A percentile compares a stretch with the other conserved stretches of the same genome.
Conservation (phyloP, 2,797 vertebrate species). For the Simalia tracyae region DNA sequence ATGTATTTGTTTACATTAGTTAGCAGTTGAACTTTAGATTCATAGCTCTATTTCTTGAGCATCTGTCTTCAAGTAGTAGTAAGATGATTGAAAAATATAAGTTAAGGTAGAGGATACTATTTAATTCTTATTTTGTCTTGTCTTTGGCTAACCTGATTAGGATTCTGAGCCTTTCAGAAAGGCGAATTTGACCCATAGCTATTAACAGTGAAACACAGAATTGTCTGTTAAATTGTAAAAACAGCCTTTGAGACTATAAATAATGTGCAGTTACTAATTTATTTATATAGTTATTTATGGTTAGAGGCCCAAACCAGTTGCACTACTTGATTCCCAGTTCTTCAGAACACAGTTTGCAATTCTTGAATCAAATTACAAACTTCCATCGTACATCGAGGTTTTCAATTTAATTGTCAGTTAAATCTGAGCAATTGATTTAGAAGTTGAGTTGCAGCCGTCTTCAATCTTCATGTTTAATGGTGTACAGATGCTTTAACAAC, state of each 20-base stretch:
- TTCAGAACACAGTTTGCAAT: neutral
- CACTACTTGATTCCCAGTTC: neutral
- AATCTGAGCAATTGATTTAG: neutral
- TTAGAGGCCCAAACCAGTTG: neutral
- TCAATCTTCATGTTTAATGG: neutral
- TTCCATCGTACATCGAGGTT: neutral
- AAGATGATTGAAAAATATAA: neutral
- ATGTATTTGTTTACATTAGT: neutral
- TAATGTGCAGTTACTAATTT: neutral
- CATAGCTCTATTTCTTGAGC: neutral
- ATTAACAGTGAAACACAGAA: slow-evolving; percentile 12
- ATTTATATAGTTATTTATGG: neutral
- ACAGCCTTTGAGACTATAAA: neutral
- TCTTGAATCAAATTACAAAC: slow-evolving; percentile 7
- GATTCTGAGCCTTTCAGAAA: neutral
- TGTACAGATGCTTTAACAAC: neutral
- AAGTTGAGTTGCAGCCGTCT: neutral
- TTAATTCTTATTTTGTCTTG: neutral
- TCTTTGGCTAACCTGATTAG: neutral
- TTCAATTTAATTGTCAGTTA: neutral
- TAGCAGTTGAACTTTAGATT: neutral
- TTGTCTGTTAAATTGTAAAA: slow-evolving; percentile 5
- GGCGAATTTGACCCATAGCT: neutral
- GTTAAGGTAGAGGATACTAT: neutral
- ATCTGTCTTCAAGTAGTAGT: neutral